Percentiles rank a stretch among this genome's conserved stretches.
Conservation (phyloP, 2,888 invertebrate genomes). For the Brenthis daphne region DNA sequence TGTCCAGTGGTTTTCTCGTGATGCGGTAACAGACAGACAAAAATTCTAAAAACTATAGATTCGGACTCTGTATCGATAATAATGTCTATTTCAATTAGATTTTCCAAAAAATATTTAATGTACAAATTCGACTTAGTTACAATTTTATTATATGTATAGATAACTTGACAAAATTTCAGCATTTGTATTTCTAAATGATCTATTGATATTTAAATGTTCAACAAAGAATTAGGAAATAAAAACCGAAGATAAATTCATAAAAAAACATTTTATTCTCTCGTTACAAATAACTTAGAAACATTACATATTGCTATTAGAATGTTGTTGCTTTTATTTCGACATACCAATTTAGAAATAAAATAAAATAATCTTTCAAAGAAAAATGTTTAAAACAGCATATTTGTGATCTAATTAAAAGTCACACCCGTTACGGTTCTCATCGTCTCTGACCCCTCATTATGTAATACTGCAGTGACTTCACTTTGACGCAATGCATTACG, state of each 20-base stretch:
- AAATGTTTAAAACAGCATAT: background rate
- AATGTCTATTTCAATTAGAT: too few species aligned
- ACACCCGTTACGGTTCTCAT: background rate
- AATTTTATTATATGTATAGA: too few species aligned
- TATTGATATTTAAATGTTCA: too few species aligned
- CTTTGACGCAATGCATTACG: conserved; percentile 6
- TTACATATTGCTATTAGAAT: conserved; percentile 48
- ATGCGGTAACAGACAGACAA: too few species aligned
- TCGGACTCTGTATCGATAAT: too few species aligned
- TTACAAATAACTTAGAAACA: conserved; percentile 73
- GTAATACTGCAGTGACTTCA: conserved; percentile 9
- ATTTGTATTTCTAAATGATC: too few species aligned
- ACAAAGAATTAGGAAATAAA: background rate
- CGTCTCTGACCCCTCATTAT: conserved; percentile 4
- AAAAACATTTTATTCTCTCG: conserved; percentile 72
- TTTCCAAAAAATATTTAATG: too few species aligned
- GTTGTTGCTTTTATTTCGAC: background rate
- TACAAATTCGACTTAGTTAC: too few species aligned
- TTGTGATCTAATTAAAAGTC: conserved; percentile 3
- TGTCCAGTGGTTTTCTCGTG: too few species aligned
- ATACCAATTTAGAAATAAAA: background rate
- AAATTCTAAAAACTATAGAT: too few species aligned
- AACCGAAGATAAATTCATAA: conserved; percentile 36
- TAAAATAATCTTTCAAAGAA: background rate
- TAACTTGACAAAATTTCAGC: too few species aligned